Evolutionary conservation across 2,888 invertebrate genomes (phyloP).

Genomic region (Plutella xylostella): DNA sequence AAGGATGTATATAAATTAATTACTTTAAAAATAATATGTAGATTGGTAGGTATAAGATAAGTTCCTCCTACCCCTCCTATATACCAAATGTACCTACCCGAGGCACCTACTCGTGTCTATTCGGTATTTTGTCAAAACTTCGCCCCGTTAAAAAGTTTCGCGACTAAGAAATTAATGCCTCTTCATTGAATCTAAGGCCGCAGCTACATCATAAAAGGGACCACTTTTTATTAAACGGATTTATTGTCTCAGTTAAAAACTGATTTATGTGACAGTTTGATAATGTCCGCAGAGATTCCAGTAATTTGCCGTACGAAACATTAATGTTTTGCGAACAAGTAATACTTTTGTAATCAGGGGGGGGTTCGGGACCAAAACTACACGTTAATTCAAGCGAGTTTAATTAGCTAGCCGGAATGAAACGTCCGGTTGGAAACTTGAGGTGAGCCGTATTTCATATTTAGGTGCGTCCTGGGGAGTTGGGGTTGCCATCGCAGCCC

Average conservation of each 20-base stretch:
- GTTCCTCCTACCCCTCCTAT: background rate
- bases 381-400: too few relatives aligned
- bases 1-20: background rate
- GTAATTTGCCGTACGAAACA: background rate
- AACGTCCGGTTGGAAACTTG: too few relatives aligned
- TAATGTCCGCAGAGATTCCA: background rate
- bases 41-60: background rate
- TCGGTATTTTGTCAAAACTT: too few relatives aligned
- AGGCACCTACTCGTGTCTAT: too few relatives aligned
- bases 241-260: constrained; percentile 9
- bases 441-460: too few relatives aligned
- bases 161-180: background rate
- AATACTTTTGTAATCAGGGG: too few relatives aligned
- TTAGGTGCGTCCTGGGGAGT: too few relatives aligned
- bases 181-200: background rate
- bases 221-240: background rate
- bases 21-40: background rate
- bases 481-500: too few relatives aligned
- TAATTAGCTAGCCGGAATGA: too few relatives aligned
- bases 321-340: too few relatives aligned
- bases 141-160: background rate
- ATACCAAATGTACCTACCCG: too few relatives aligned
- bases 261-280: constrained; percentile 7
- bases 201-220: background rate
- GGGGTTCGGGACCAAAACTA: too few relatives aligned